phyloP scores from a whole-genome alignment of 2,113 vertebrate genomes.

The Eira barbara region DNA sequence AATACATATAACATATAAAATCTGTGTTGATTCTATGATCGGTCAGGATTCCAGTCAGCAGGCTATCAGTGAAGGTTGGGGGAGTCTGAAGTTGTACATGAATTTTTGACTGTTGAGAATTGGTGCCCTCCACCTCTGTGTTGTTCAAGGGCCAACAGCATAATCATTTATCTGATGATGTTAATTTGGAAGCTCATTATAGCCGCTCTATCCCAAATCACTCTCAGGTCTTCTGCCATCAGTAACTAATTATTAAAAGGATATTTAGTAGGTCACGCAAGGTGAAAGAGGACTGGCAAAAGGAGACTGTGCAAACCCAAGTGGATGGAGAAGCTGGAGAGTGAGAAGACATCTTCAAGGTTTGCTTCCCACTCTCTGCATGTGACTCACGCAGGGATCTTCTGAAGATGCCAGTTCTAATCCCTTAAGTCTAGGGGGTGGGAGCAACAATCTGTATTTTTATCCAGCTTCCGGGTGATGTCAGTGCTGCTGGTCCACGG shows the following conservation, averaged over 20 bases:
- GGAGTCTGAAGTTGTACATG: neutral
- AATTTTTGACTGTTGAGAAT: neutral
- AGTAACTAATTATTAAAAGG: neutral
- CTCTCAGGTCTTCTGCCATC: neutral
- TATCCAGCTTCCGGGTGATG: neutral
- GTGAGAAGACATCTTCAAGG: neutral
- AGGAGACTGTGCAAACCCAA: neutral
- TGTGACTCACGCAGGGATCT: neutral
- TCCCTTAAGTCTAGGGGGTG: neutral
- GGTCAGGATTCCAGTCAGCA: neutral
- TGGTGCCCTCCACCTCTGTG: neutral
- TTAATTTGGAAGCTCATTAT: neutral
- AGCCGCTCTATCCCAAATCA: neutral
- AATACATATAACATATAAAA: neutral
- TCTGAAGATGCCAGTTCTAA: neutral
- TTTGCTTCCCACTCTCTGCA: neutral
- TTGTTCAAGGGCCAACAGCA: neutral
- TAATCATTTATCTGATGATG: neutral
- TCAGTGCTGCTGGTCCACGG: neutral
- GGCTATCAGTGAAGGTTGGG: neutral
- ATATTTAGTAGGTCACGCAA: neutral
- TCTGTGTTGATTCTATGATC: neutral
- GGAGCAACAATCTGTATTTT: neutral
- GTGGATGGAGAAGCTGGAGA: neutral
- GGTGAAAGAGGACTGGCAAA: neutral